Conservation (phyloP, 1,140 invertebrate species). For the Steinernema khuongi region DNA sequence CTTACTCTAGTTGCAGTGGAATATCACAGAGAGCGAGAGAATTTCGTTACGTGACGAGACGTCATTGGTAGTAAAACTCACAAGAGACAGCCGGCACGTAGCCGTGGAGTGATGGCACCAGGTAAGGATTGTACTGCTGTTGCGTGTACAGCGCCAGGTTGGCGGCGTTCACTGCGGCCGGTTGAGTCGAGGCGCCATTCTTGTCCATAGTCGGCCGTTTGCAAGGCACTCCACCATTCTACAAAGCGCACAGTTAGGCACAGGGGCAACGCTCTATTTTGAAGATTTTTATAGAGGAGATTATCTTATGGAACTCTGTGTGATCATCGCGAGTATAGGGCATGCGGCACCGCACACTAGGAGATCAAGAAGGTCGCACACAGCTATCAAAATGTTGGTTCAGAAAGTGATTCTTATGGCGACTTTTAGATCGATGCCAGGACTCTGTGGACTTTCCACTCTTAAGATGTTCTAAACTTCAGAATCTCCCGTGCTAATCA, state of each 20-base stretch:
- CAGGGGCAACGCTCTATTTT: no score
- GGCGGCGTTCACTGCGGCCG: constrained; percentile 23
- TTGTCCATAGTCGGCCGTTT: constrained; percentile 44
- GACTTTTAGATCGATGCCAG: no score
- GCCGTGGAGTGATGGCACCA: constrained; percentile 40
- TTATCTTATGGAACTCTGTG: no score
- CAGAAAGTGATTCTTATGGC: no score
- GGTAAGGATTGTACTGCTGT: constrained; percentile 41
- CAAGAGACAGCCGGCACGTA: constrained; percentile 45
- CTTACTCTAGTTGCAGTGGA: constrained; percentile 11
- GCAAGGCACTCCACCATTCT: constrained; percentile 29
- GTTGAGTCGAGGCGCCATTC: constrained; percentile 32
- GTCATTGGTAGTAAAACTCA: constrained; percentile 33
- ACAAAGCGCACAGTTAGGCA: background rate
- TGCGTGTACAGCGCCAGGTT: constrained; percentile 5
- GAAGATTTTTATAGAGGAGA: no score
- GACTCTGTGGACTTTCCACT: no score
- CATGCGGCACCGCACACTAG: no score
- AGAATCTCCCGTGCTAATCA: no score
- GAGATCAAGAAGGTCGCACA: no score
- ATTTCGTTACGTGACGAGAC: background rate
- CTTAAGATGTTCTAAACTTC: no score
- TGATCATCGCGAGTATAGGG: no score
- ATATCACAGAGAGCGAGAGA: background rate
- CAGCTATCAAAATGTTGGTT: no score